A percentile compares a stretch with the other conserved stretches of the same genome.
phyloP scores from a whole-genome alignment of 2,113 vertebrate species.

The Bettongia penicillata region DNA sequence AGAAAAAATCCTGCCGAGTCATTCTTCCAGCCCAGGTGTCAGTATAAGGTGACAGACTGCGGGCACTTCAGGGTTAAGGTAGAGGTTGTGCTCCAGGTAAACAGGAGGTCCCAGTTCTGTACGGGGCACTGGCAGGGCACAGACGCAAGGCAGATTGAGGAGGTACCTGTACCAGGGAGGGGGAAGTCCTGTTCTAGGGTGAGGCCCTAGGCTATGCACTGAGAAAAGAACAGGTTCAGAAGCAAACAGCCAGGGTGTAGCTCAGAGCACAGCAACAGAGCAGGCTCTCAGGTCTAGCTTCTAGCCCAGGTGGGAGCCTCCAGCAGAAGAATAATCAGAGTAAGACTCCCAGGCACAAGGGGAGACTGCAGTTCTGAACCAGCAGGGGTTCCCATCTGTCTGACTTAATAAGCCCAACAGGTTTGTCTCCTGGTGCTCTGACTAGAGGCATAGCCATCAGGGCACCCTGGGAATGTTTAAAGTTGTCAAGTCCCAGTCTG shows the following conservation, averaged over 20 bases:
- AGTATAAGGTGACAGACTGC: background rate
- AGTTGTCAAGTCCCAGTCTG: background rate
- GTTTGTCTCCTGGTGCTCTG: background rate
- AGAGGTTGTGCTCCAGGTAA: background rate
- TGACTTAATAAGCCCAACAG: background rate
- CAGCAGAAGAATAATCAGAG: background rate
- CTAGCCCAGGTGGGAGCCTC: background rate
- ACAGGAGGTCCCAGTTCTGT: background rate
- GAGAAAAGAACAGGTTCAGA: too few relatives aligned
- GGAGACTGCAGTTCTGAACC: background rate
- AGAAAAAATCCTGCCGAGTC: background rate
- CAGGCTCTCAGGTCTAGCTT: background rate
- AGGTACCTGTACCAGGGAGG: too few relatives aligned
- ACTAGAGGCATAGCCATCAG: background rate
- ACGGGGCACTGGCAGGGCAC: background rate
- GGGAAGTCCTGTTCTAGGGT: background rate
- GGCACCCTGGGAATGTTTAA: background rate
- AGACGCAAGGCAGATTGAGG: background rate
- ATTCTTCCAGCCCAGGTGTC: background rate
- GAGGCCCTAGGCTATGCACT: background rate
- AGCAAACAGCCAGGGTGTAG: too few relatives aligned
- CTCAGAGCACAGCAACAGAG: background rate
- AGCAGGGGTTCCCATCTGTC: background rate
- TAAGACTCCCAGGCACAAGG: background rate
- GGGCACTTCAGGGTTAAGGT: background rate